Conservation (phyloP, 2,888 invertebrate genomes). For the Apotomis capreana region DNA sequence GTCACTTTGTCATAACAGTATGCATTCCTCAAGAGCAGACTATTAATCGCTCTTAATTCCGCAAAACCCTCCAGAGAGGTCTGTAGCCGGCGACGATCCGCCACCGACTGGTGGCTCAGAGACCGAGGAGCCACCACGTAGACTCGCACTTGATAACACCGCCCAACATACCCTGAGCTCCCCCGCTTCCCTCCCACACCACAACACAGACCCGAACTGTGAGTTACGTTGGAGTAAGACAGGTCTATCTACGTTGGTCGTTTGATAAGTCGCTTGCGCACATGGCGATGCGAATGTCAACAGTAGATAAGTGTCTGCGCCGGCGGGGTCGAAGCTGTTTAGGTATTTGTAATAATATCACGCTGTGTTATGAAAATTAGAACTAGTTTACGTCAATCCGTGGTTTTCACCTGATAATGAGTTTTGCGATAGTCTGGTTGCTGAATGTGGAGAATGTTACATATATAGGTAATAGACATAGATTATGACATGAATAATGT, state of each 20-base stretch:
- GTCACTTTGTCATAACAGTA: too few relatives aligned
- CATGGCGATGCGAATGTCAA: slow-evolving; percentile 77
- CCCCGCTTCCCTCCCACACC: slow-evolving; percentile 36
- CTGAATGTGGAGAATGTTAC: too few relatives aligned
- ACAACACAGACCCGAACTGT: not conserved
- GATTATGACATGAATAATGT: too few relatives aligned
- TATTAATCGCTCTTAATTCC: slow-evolving; percentile 9
- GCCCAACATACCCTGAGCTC: slow-evolving; percentile 55
- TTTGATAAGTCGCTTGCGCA: slow-evolving; percentile 72
- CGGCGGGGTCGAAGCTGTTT: slow-evolving; percentile 63
- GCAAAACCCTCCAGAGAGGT: slow-evolving; percentile 54
- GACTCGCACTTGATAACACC: slow-evolving; percentile 65
- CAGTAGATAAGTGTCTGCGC: slow-evolving; percentile 70
- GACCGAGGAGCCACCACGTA: slow-evolving; percentile 64
- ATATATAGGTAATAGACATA: too few relatives aligned
- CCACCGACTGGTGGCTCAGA: slow-evolving; percentile 68
- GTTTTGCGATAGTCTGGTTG: too few relatives aligned
- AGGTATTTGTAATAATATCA: slow-evolving; percentile 29
- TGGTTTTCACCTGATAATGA: slow-evolving; percentile 17
- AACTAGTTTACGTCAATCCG: slow-evolving; percentile 22
- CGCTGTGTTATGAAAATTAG: slow-evolving; percentile 20
- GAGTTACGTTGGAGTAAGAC: slow-evolving; percentile 13
- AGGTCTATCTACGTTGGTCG: slow-evolving; percentile 55
- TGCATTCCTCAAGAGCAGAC: not conserved
- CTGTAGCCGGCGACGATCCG: slow-evolving; percentile 74